Evolutionary conservation across 1,140 invertebrate genomes (phyloP).

Genomic region (Drosophila suzukii): DNA sequence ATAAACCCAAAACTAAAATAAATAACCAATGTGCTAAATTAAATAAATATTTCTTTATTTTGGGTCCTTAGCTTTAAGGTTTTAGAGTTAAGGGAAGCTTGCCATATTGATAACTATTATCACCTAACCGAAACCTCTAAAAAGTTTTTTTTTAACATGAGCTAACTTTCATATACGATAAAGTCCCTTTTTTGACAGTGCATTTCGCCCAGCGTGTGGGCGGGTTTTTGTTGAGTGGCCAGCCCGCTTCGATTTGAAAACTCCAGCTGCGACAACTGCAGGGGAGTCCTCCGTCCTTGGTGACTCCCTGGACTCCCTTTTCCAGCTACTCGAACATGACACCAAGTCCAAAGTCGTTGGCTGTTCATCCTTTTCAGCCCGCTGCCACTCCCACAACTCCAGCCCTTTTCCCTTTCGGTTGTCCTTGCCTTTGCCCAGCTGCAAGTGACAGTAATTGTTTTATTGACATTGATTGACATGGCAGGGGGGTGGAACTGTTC

Average conservation of each 20-base stretch:
- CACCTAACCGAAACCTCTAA: too few species aligned
- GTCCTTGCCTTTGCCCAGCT: slow-evolving; percentile 60
- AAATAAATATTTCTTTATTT: too few species aligned
- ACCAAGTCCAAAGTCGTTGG: slow-evolving; percentile 55
- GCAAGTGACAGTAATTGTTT: slow-evolving; percentile 84
- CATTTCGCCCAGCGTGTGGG: slow-evolving; percentile 18
- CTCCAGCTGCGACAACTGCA: slow-evolving; percentile 36
- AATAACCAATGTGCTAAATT: too few species aligned
- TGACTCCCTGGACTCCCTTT: background rate
- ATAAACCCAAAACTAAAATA: too few species aligned
- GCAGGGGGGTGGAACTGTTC: slow-evolving; percentile 27
- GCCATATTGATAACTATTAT: too few species aligned
- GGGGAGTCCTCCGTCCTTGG: background rate
- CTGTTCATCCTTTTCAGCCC: slow-evolving; percentile 29
- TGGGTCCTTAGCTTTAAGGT: too few species aligned
- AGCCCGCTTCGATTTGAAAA: slow-evolving; percentile 41
- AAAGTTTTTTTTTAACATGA: too few species aligned
- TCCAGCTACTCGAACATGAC: slow-evolving; percentile 59
- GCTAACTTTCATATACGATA: too few species aligned
- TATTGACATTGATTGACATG: slow-evolving; percentile 84
- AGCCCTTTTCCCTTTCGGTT: slow-evolving; percentile 20
- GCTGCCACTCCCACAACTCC: background rate
- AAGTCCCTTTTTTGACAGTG: slow-evolving; percentile 4
- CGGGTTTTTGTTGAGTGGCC: slow-evolving; percentile 34
- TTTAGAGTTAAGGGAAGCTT: too few species aligned